A percentile compares a stretch with the other conserved stretches of the same genome.
phyloP scores from a whole-genome alignment of 2,797 vertebrate genomes.

The Sciaenops ocellatus region DNA sequence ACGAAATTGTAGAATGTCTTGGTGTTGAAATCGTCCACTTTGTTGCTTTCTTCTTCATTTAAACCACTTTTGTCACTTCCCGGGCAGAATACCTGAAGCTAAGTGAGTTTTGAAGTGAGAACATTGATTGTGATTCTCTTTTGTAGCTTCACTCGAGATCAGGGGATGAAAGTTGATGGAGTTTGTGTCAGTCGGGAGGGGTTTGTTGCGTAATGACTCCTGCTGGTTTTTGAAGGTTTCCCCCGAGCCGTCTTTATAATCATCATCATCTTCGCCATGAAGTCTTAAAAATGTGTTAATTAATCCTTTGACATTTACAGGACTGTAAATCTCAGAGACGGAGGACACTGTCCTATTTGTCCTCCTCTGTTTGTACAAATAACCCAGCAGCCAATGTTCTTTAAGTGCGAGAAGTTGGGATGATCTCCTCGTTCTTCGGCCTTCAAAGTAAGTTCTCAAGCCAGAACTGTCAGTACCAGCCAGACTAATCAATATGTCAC shows the following conservation, averaged over 20 bases:
- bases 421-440: background rate
- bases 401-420: background rate
- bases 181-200: background rate
- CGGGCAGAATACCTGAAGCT: conserved; percentile 3
- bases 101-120: background rate
- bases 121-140: background rate
- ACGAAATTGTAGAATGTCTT: background rate
- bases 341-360: conserved; percentile 28
- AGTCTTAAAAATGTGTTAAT: conserved; percentile 50
- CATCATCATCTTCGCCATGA: conserved; percentile 5
- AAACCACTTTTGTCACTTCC: background rate
- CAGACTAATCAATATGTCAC: conserved; percentile 11
- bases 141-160: background rate
- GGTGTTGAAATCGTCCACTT: background rate
- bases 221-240: background rate
- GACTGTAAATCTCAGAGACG: conserved; percentile 47
- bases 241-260: conserved; percentile 15
- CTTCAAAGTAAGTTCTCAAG: conserved; percentile 37
- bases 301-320: conserved; percentile 54
- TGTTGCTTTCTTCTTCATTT: background rate
- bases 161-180: conserved; percentile 2
- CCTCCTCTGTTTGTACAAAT: conserved; percentile 30
- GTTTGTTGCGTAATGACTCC: background rate
- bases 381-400: conserved; percentile 11
- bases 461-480: conserved; percentile 9